Evolutionary conservation across 2,888 invertebrate genomes (phyloP).

Genomic region (Andrena chrysosceles): DNA sequence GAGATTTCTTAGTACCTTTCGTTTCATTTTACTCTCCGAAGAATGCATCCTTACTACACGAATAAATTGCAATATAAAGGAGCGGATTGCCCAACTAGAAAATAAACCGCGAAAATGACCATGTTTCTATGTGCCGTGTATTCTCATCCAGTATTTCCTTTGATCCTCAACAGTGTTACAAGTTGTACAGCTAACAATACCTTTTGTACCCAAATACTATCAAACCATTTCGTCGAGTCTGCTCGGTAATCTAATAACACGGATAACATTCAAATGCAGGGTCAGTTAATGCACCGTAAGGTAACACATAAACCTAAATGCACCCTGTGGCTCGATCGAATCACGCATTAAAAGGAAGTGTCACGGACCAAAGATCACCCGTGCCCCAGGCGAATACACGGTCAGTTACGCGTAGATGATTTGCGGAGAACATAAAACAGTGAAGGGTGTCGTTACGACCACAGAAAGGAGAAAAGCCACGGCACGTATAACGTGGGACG

Average conservation of each 20-base stretch:
- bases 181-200: no score
- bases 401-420: conserved; percentile 64
- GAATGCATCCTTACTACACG: no score
- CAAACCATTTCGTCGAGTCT: background rate
- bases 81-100: no score
- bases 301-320: background rate
- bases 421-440: conserved; percentile 61
- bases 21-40: no score
- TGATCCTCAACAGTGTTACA: no score
- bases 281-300: background rate
- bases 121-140: no score
- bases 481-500: conserved; percentile 53
- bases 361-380: conserved; percentile 52
- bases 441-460: conserved; percentile 52
- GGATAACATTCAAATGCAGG: background rate
- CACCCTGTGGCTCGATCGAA: background rate
- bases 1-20: no score
- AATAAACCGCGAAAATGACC: no score
- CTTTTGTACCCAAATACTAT: background rate
- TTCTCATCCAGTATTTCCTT: no score
- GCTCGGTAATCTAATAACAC: background rate
- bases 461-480: conserved; percentile 43
- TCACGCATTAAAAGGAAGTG: conserved; percentile 25
- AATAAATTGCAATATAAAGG: no score
- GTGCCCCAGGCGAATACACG: conserved; percentile 25